phyloP scores from a whole-genome alignment of 2,113 vertebrate species.

The Pandion haliaetus region DNA sequence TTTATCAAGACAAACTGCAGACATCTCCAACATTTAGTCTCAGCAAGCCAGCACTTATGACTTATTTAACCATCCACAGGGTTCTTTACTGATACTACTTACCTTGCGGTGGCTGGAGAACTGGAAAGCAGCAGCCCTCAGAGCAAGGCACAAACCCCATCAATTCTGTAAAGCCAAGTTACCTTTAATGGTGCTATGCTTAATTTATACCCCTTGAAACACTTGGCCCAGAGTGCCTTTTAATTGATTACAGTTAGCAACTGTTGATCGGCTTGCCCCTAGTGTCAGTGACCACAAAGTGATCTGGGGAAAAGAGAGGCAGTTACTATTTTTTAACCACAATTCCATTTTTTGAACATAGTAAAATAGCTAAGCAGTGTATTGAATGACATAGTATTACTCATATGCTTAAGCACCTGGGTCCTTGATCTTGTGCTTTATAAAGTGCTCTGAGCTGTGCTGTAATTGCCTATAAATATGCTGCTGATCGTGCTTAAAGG shows the following conservation, averaged over 20 bases:
- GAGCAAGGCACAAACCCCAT: accelerated
- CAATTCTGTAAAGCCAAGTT: accelerated
- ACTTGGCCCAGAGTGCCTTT: neutral
- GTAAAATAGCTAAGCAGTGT: neutral
- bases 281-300: neutral
- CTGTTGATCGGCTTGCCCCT: neutral
- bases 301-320: neutral
- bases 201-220: neutral
- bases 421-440: constrained; percentile 36
- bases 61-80: neutral
- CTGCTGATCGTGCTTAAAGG: neutral
- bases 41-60: neutral
- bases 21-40: neutral
- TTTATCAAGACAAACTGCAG: neutral
- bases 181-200: accelerated
- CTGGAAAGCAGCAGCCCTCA: neutral
- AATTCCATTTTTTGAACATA: neutral
- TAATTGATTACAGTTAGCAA: neutral
- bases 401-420: neutral
- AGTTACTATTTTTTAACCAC: neutral
- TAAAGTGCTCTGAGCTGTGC: constrained; percentile 10
- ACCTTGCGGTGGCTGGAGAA: neutral
- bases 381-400: neutral
- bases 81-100: neutral
- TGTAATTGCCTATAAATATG: constrained; percentile 21